Base-by-base conservation (phyloP, 1,140 invertebrate genomes). In the Drosophila azteca region DNA sequence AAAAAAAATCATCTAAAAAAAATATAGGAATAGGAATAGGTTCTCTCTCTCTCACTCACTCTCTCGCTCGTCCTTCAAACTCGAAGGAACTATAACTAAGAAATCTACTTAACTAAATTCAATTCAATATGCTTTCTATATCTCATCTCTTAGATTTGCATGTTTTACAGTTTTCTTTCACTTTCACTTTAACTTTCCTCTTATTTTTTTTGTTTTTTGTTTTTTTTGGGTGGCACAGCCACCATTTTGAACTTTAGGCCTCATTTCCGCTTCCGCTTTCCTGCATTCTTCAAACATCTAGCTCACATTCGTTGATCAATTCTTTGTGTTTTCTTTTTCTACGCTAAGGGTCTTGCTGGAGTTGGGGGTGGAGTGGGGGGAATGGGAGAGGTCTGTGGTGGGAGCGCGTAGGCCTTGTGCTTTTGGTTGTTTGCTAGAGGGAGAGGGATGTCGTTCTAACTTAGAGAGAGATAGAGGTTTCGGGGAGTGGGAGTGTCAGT, bases 181-280 rank as follows among this genome's bases (percentile, higher is more conserved):
- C 53, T n/a, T 43, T 60, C 39, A 51, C 1, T 55, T 75, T 50
- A n/a, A n/a, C n/a, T n/a, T n/a, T n/a, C n/a, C n/a, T n/a, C n/a
- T 24, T 55, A 3, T 24, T 26, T 26, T 26, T 26, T 26, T 26
- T 20, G 17, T 20, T 41, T 73, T 49, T 51, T 46, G 63, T 72
- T 53, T 73, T 45, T 68, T 77, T 76, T 70, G 61, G 45, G 83
- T 83, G 83, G 83, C 83, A 82, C 83, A 88, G 83, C 83, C 83
- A 88, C 83, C 44, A 60, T 76, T 87, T 87, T 87, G 82, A 87
- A 87, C 82, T 87, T 78, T 72, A 81, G 82, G 82, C 82, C 82
- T 77, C 77, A 52, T 60, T 74, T 66, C 48, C 45, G 44, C 71
- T 78, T 43, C 51, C 41, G 52, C 60, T 63, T 52, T 46, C 20